Percentiles rank a stretch among this genome's conserved stretches.
Conservation (phyloP, 2,797 vertebrate species). For the Labeo calbasu region DNA sequence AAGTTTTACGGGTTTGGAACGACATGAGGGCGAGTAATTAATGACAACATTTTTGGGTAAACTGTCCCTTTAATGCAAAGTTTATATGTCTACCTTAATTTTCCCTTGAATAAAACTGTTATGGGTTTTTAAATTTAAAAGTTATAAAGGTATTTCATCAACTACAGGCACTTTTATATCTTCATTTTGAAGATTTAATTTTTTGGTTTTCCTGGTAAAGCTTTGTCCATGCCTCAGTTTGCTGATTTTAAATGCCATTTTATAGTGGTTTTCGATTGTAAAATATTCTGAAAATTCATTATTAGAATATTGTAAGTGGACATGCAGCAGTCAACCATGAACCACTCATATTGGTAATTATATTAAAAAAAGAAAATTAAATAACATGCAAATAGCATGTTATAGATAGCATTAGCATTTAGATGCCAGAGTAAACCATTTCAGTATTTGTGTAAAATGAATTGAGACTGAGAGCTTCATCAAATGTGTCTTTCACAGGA, state of each 20-base stretch:
- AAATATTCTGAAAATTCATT: neutral
- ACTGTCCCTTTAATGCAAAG: neutral
- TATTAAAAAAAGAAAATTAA: no score
- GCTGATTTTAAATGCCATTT: neutral
- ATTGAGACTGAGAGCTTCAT: neutral
- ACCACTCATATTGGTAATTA: no score
- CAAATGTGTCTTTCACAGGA: constrained; percentile 77
- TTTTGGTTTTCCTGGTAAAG: neutral
- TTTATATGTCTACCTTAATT: neutral
- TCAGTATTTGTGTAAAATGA: neutral
- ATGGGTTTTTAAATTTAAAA: neutral
- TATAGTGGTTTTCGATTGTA: neutral
- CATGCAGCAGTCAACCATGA: no score
- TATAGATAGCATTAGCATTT: no score
- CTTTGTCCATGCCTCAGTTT: neutral
- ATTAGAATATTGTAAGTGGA: no score
- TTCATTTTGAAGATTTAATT: neutral
- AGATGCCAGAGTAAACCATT: neutral
- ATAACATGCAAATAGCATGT: neutral
- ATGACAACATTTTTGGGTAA: no score
- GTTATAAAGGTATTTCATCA: neutral
- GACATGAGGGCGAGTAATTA: no score
- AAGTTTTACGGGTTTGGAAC: no score
- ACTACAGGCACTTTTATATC: neutral
- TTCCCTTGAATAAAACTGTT: neutral